Conservation (phyloP, 2,888 invertebrate genomes). For the Parnassius mnemosyne region DNA sequence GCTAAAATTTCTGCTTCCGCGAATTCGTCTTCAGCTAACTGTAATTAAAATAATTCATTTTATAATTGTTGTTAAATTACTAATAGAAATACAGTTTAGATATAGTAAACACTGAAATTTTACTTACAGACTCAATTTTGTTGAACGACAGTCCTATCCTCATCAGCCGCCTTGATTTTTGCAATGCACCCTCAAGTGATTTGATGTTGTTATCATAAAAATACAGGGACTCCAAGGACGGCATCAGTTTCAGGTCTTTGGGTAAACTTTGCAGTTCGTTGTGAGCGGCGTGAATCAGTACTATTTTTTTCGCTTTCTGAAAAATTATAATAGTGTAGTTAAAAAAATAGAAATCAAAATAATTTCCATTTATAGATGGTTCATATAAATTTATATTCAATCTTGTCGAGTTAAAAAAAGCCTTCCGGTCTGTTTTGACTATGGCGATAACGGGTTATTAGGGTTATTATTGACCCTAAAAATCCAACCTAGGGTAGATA, state of each 20-base stretch:
- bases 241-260: conserved; percentile 84
- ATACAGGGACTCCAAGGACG: conserved; percentile 85
- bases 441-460: too few species aligned
- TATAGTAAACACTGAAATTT: conserved; percentile 4
- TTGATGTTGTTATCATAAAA: conserved; percentile 86
- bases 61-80: not conserved
- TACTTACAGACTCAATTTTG: conserved; percentile 85
- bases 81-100: not conserved
- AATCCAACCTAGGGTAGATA: too few species aligned
- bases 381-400: too few species aligned
- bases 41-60: conserved; percentile 26
- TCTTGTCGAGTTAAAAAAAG: too few species aligned
- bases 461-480: too few species aligned
- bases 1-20: conserved; percentile 85
- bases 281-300: conserved; percentile 86
- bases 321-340: conserved; percentile 11
- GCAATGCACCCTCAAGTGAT: conserved; percentile 85
- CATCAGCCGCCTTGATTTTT: conserved; percentile 84
- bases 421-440: too few species aligned
- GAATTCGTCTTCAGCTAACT: conserved; percentile 89
- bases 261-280: conserved; percentile 87
- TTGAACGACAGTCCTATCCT: conserved; percentile 87
- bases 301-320: conserved; percentile 82
- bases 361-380: too few species aligned
- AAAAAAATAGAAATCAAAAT: too few species aligned